Base-by-base conservation (phyloP, 2,888 invertebrate genomes). In the Zhuqinia jingwanae region DNA sequence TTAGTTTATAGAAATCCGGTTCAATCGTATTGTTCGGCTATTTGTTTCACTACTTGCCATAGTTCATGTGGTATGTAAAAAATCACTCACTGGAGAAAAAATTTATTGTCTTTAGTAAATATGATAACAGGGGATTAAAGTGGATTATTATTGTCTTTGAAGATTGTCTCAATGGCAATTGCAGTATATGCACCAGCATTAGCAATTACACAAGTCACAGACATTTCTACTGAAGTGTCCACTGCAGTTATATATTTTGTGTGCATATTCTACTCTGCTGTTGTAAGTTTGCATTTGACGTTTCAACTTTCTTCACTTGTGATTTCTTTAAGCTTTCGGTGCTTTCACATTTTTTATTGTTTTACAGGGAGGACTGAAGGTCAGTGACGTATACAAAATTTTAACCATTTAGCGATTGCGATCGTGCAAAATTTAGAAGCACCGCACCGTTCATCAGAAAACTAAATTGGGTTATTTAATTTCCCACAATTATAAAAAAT, bases 191-290 rank as follows among this genome's bases (percentile, higher is more conserved):
- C 97, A 3, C 97, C 97, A 77, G 96, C 97, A 1, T 93, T 97
- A 91, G 97, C 97, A 0, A 95, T 97, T 91, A 95, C 95, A 92
- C 96, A 96, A 95, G 97, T 97, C 76, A 96, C 97, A 73, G 97
- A 97, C 42, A 94, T 96, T 87, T 95, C 96, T 91, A 93, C 97
- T 42, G 96, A 97, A 93, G 93, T 96, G 89, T 95, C 96, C 36
- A 95, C 96, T 13, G 95, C 96, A 0, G 94, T 96, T 27, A 96
- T 97, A 1, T 96, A 96, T 92, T 92, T 96, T 50, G 96, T 97
- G n/a, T 97, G 97, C 93, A 97, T 97, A 90, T 97, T 98, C 93
- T 98, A 98, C 93, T 98, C 98, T 0, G 96, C 97, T 87, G 92
- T 97, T 92, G 97, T 96, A 93, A 95, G 95, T 50, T 47, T 20